Evolutionary conservation across 1,140 invertebrate genomes (phyloP), one percentile per base, ranked within the genome.

Genomic region (Drosophila lacertosa): DNA sequence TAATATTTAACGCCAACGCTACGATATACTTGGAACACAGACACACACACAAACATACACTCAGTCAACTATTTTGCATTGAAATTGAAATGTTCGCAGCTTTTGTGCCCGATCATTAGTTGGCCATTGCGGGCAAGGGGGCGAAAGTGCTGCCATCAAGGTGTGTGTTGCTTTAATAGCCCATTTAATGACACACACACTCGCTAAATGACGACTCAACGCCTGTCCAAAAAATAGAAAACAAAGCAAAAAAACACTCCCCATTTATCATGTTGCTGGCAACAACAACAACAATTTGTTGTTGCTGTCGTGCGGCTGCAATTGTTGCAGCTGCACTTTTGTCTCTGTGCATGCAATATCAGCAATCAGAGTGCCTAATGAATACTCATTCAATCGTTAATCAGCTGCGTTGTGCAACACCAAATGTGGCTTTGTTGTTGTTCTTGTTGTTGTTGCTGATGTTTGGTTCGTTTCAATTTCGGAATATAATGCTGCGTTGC

Each of bases 51-150:
- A 45, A 11, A 32, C 16, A 35, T 29, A 42, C 59, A 55, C 39
- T 63, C 50, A 55, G 51, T 59, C 67, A 68, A 72, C 75, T 79
- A 74, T 86, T 86, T 86, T 88, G 73, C 74, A 86, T 88, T 74
- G 65, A 81, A 84, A 84, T 86, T 77, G 77, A 86, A 86, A 77
- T 86, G 82, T 77, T 69, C 63, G 32, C 64, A 63, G 63, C 58
- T 80, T 67, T 47, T 75, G 59, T 62, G 58, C 54, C 44, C 40
- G 45, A 68, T 54, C 50, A 54, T 69, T 63, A 42, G 26, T 50
- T 66, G 51, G 24, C n/a, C 20, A 10, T 3, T 10, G 26, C 26
- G 26, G 6, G 6, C 26, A 29, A 7, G 5, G 26, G 1, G 6
- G 6, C 26, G 24, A 6, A 0, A 26, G 24, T 26, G 24, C 24